These are phyloP conservation scores for Trichogramma evanescens DNA, from an alignment of 2,888 invertebrate species.

Conservation along the genomic window DNA sequence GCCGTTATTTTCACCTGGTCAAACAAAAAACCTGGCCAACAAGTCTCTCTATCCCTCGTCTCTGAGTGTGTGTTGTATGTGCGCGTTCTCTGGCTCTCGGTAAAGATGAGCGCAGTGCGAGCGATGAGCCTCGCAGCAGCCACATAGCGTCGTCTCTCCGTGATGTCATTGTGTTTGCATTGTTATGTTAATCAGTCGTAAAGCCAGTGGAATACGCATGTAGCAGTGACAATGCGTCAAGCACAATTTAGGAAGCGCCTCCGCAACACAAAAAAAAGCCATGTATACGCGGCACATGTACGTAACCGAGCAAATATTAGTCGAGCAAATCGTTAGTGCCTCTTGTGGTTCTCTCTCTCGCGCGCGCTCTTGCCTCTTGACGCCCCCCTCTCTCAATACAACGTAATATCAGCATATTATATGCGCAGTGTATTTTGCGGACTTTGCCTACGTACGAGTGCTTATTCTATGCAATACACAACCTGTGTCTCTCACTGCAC, in stretches of 20 bases:
- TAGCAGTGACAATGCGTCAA: conserved; percentile 43
- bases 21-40: conserved; percentile 37
- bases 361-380: neutral
- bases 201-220: conserved; percentile 8
- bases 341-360: conserved; percentile 23
- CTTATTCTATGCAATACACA: too few species aligned
- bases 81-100: too few species aligned
- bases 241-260: conserved; percentile 46
- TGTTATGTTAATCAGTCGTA: conserved; percentile 45
- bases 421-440: too few species aligned
- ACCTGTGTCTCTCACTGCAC: too few species aligned
- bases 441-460: too few species aligned
- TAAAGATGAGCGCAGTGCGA: too few species aligned
- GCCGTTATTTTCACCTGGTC: conserved; percentile 45
- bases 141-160: neutral
- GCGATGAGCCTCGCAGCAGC: too few species aligned
- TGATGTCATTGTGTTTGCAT: conserved; percentile 44
- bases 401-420: too few species aligned
- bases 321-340: conserved; percentile 45
- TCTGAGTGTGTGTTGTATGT: too few species aligned
- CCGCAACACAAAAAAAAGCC: conserved; percentile 14
- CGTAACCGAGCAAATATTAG: conserved; percentile 42
- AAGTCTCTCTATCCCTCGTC: conserved; percentile 23
- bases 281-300: conserved; percentile 34
- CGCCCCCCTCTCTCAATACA: too few species aligned